Base-by-base conservation (phyloP, 2,888 invertebrate genomes). In the Noctua comes region DNA sequence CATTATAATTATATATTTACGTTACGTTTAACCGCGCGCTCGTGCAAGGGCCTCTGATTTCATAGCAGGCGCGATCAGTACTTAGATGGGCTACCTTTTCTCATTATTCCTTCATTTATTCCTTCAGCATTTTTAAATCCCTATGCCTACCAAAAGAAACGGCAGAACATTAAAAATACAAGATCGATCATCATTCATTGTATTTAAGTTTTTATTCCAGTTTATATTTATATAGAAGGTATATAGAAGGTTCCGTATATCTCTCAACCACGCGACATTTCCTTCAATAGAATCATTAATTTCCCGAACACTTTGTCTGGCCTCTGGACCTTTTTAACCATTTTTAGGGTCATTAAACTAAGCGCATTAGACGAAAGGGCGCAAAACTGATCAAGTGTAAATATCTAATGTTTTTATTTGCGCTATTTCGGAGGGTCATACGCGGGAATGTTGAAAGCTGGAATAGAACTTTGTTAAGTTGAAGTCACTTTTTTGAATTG, bases 321-420 rank as follows among this genome's bases (percentile, higher is more conserved):
- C 76, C 77, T 70, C 46, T 86, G 91, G 93, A 90, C 90, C 92
- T 92, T 92, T 92, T 91, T 94, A 93, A 92, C 93, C 93, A 92
- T 94, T 92, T 92, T 92, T 91, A 89, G 94, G 95, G 91, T 92
- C 95, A 96, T 96, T 96, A 93, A 95, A 95, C 96, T 95, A 93
- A 95, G 93, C 91, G 92, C 93, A 93, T 95, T 94, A 94, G 76
- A 89, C 88, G 89, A 93, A 94, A 95, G 96, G 95, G 95, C 94
- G 93, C 91, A 90, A 69, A 92, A 90, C 94, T 93, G 95, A 96
- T 96, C 96, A 94, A 96, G 93, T 95, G 96, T 93, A 93, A 94
- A 93, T 91, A 91, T 93, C 92, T 94, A 94, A 96, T 96, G 96
- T 95, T 95, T 96, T 95, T 94, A 95, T 95, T 95, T 93, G 91